Percentiles rank a stretch among this genome's conserved stretches.
Evolutionary conservation across 2,888 invertebrate genomes (phyloP).

Genomic region (Serrognathus titanus): DNA sequence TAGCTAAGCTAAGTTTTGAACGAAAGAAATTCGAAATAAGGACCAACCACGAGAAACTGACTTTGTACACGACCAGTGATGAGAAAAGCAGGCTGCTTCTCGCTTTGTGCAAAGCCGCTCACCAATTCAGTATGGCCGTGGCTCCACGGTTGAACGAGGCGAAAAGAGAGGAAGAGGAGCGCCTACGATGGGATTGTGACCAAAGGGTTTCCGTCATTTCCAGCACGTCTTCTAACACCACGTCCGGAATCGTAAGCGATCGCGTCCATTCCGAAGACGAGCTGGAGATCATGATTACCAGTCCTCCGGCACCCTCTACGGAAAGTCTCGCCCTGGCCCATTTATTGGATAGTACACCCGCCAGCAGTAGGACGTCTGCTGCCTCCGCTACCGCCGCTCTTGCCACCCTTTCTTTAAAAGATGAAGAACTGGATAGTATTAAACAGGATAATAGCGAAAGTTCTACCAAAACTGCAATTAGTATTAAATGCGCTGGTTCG

Average conservation of each 20-base stretch:
- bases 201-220: conserved; percentile 65
- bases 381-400: conserved; percentile 50
- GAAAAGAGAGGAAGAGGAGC: conserved; percentile 78
- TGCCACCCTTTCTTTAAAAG: conserved; percentile 46
- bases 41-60: conserved; percentile 82
- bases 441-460: conserved; percentile 54
- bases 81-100: conserved; percentile 74
- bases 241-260: conserved; percentile 94
- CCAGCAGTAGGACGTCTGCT: conserved; percentile 57
- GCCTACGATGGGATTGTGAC: conserved; percentile 48
- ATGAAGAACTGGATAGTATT: conserved; percentile 37
- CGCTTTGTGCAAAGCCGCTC: conserved; percentile 80
- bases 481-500: conserved; percentile 67
- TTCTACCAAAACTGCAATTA: conserved; percentile 47
- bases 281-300: conserved; percentile 82
- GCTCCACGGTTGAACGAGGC: conserved; percentile 81
- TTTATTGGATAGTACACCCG: conserved; percentile 64
- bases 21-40: conserved; percentile 96
- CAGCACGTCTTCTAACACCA: conserved; percentile 93
- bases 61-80: conserved; percentile 87
- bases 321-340: conserved; percentile 80
- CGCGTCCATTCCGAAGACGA: conserved; percentile 93
- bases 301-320: conserved; percentile 80
- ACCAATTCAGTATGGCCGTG: conserved; percentile 93
- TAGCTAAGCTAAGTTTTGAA: conserved; percentile 93